A percentile compares a stretch with the other conserved stretches of the same genome.
Evolutionary conservation across 2,113 vertebrate genomes (phyloP).

Genomic region (Galeopterus variegatus): DNA sequence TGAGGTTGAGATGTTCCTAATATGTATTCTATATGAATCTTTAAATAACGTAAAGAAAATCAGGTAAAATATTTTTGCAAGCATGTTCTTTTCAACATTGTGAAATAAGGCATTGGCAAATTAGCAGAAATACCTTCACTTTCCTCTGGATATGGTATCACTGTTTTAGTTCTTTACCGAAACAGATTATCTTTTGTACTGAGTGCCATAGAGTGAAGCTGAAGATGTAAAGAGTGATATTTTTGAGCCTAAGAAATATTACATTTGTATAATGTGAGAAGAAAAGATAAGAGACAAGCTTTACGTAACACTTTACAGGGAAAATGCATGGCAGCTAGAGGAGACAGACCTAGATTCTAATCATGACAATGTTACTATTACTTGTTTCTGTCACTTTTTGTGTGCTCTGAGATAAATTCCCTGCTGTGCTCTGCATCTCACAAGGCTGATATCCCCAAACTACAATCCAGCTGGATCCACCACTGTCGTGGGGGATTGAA

Average conservation of each 20-base stretch:
- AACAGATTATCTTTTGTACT: background rate
- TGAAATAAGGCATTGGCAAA: background rate
- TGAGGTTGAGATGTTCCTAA: background rate
- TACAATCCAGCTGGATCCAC: background rate
- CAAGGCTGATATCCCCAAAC: background rate
- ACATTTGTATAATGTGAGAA: background rate
- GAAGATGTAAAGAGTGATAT: constrained; percentile 27
- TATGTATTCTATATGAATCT: background rate
- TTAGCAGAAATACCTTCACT: background rate
- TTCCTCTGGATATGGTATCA: background rate
- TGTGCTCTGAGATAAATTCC: background rate
- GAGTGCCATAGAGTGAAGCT: background rate
- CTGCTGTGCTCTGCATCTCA: background rate
- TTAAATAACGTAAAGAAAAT: background rate
- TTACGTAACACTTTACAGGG: background rate
- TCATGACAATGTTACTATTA: background rate
- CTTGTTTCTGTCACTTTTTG: background rate
- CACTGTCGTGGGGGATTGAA: background rate
- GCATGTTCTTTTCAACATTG: background rate
- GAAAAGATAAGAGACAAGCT: background rate
- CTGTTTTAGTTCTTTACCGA: background rate
- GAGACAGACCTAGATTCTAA: background rate
- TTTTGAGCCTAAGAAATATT: constrained; percentile 27
- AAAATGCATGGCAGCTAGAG: background rate
- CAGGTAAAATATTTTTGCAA: background rate